A percentile compares a stretch with the other conserved stretches of the same genome.
Evolutionary conservation across 2,888 invertebrate genomes (phyloP).

Genomic region (Baccha elongata): DNA sequence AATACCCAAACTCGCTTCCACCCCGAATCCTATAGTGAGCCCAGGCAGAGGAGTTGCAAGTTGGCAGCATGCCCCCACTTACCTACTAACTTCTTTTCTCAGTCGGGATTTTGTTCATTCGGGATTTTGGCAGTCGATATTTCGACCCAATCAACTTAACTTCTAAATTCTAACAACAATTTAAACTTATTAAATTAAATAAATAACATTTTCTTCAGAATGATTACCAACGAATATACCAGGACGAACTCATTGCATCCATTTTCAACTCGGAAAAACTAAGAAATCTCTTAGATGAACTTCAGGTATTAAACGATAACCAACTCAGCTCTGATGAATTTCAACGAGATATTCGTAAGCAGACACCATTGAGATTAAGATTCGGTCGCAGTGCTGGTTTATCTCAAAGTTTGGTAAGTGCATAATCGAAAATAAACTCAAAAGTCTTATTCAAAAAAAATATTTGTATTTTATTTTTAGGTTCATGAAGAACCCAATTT

Average conservation of each 20-base stretch:
- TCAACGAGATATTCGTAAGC: constrained; percentile 79
- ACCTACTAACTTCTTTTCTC: no score
- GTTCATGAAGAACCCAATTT: constrained; percentile 15
- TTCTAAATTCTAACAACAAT: no score
- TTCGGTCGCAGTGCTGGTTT: constrained; percentile 81
- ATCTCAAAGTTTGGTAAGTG: constrained; percentile 58
- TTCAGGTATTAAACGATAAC: constrained; percentile 76
- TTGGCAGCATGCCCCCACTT: no score
- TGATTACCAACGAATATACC: constrained; percentile 67
- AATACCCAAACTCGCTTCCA: no score
- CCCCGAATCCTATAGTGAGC: no score
- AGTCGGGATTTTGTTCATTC: no score
- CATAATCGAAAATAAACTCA: background rate
- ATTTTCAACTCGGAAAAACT: constrained; percentile 76
- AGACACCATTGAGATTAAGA: constrained; percentile 80
- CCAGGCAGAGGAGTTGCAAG: no score
- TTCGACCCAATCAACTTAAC: no score
- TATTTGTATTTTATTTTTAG: constrained; percentile 29
- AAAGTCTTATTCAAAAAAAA: no score
- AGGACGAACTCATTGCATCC: constrained; percentile 74
- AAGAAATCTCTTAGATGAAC: constrained; percentile 76
- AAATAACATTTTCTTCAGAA: no score
- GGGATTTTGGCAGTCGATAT: no score
- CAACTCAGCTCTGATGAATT: constrained; percentile 76
- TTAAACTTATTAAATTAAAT: no score